A percentile compares a stretch with the other conserved stretches of the same genome.
Conservation (phyloP, 2,797 vertebrate genomes). For the Phaenicophaeus curvirostris region DNA sequence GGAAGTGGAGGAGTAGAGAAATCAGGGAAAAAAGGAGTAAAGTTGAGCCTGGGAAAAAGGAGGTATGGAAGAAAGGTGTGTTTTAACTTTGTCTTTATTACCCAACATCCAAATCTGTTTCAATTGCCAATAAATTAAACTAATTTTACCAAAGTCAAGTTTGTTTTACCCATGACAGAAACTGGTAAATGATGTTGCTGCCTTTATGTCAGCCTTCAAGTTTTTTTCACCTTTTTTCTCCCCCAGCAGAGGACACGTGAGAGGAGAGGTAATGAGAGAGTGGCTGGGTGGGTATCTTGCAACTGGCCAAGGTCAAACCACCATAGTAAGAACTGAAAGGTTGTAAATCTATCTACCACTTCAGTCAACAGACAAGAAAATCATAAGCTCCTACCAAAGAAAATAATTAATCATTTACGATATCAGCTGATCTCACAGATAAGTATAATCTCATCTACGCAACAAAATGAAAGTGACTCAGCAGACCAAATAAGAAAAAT, state of each 20-base stretch:
- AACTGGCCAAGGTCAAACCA: not conserved
- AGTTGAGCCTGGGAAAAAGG: not conserved
- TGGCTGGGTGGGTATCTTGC: not conserved
- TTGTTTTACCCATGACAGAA: not conserved
- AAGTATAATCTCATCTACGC: not conserved
- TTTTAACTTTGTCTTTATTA: not conserved
- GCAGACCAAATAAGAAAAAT: not conserved
- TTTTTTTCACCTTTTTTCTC: not conserved
- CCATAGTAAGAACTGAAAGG: not conserved
- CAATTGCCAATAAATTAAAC: not conserved
- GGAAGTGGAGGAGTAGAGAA: not conserved
- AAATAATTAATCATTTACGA: not conserved
- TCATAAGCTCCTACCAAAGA: not conserved
- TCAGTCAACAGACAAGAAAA: not conserved
- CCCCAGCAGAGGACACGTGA: not conserved
- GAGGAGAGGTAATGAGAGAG: not conserved
- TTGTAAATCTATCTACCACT: not conserved
- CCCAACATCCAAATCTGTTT: not conserved
- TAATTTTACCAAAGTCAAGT: not conserved
- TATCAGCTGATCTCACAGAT: not conserved
- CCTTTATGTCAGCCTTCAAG: not conserved
- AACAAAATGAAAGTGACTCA: not conserved
- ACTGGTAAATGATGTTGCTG: not conserved
- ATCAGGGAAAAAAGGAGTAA: not conserved
- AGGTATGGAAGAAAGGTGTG: not conserved